Conservation (phyloP, 2,113 vertebrate genomes). For the Hydrolagus affinis region DNA sequence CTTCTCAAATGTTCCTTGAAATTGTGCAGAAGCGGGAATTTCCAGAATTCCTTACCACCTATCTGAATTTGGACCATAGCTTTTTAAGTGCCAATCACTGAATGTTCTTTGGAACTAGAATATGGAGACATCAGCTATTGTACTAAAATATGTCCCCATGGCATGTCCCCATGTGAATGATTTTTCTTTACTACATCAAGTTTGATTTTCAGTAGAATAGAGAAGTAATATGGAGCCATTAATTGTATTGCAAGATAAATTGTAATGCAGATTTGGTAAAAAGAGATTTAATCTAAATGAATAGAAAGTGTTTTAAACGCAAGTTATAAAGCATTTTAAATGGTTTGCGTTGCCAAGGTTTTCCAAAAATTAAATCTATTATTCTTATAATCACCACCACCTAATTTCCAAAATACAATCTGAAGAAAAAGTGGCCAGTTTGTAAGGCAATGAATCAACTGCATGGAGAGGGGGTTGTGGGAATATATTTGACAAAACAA, state of each 20-base stretch:
- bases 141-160: background rate
- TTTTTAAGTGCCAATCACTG: conserved; percentile 46
- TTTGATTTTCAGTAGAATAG: background rate
- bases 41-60: conserved; percentile 59
- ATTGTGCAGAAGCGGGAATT: conserved; percentile 54
- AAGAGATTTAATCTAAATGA: too few species aligned
- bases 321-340: too few species aligned
- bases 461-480: background rate
- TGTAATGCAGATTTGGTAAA: background rate
- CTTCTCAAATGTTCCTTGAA: conserved; percentile 52
- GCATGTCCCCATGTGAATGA: background rate
- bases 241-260: background rate
- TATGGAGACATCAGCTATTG: conserved; percentile 32
- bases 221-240: background rate
- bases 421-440: too few species aligned
- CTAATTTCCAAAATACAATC: too few species aligned
- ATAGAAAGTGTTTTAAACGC: too few species aligned
- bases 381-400: too few species aligned
- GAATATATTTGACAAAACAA: conserved; percentile 28
- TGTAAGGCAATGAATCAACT: conserved; percentile 6
- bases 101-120: conserved; percentile 38
- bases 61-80: conserved; percentile 55
- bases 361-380: too few species aligned
- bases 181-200: background rate
- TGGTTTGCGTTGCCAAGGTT: too few species aligned